A percentile compares a stretch with the other conserved stretches of the same genome.
phyloP scores from a whole-genome alignment of 2,888 invertebrate genomes.

The Ormia ochracea region DNA sequence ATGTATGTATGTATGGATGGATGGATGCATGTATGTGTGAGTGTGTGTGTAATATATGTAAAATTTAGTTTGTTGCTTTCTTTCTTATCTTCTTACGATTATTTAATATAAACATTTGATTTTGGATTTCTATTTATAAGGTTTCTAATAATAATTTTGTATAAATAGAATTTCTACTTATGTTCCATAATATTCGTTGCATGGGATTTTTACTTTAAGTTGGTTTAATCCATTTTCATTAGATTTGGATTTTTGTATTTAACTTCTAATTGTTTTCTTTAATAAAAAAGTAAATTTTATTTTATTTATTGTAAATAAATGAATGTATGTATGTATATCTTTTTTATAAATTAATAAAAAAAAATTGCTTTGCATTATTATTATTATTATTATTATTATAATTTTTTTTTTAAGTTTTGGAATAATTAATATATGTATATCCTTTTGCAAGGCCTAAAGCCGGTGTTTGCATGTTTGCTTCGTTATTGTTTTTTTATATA shows the following conservation, averaged over 20 bases:
- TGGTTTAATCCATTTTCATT: slow-evolving; percentile 58
- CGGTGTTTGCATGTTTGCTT: background rate
- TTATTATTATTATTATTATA: background rate
- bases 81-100: too few species aligned
- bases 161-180: slow-evolving; percentile 76
- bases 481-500: background rate
- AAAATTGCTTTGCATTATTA: slow-evolving; percentile 55
- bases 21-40: too few species aligned
- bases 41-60: too few species aligned
- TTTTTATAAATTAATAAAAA: slow-evolving; percentile 42
- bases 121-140: slow-evolving; percentile 17
- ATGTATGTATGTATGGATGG: too few species aligned
- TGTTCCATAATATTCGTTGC: slow-evolving; percentile 78
- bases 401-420: background rate
- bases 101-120: slow-evolving; percentile 25
- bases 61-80: too few species aligned
- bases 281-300: slow-evolving; percentile 22
- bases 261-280: slow-evolving; percentile 16
- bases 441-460: background rate
- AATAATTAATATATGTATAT: background rate
- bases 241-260: slow-evolving; percentile 55
- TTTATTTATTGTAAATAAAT: slow-evolving; percentile 34
- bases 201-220: slow-evolving; percentile 76
- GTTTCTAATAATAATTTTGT: slow-evolving; percentile 64
- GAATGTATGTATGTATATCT: slow-evolving; percentile 27